Evolutionary conservation across 2,113 vertebrate genomes (phyloP).

Genomic region (Smithornis capensis): DNA sequence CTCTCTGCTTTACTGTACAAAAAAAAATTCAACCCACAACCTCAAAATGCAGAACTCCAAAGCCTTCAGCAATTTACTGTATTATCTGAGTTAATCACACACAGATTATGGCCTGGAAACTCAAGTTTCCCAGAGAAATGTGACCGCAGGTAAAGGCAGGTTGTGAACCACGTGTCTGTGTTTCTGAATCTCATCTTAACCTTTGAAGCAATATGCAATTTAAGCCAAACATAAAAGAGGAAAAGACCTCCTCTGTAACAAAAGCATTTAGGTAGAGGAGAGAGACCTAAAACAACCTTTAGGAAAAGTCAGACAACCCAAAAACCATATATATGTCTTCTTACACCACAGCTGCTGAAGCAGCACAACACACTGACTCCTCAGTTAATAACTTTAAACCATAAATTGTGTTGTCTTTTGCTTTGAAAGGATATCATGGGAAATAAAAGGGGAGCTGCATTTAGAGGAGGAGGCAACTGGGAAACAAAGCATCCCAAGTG

Average conservation of each 20-base stretch:
- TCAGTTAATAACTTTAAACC: not conserved
- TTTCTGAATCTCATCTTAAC: not conserved
- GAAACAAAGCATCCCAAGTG: not conserved
- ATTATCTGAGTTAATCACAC: too few relatives aligned
- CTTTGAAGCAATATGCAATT: not conserved
- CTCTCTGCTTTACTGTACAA: too few relatives aligned
- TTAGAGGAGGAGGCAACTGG: not conserved
- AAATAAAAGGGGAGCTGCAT: not conserved
- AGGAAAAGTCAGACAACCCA: not conserved
- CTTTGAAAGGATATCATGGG: not conserved
- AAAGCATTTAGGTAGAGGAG: not conserved
- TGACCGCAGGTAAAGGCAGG: slow-evolving; percentile 43
- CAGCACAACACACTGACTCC: not conserved
- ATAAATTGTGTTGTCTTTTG: not conserved
- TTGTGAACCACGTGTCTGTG: not conserved
- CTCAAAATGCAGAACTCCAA: too few relatives aligned
- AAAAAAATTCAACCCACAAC: too few relatives aligned
- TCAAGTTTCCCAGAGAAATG: slow-evolving; percentile 11
- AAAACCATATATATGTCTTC: not conserved
- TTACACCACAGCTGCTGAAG: not conserved
- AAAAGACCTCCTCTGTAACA: not conserved
- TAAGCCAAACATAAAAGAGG: not conserved
- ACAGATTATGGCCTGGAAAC: slow-evolving; percentile 1
- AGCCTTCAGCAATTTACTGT: too few relatives aligned
- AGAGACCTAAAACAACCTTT: not conserved